phyloP scores from a whole-genome alignment of 2,888 invertebrate genomes.

The Trachelus tabidus region DNA sequence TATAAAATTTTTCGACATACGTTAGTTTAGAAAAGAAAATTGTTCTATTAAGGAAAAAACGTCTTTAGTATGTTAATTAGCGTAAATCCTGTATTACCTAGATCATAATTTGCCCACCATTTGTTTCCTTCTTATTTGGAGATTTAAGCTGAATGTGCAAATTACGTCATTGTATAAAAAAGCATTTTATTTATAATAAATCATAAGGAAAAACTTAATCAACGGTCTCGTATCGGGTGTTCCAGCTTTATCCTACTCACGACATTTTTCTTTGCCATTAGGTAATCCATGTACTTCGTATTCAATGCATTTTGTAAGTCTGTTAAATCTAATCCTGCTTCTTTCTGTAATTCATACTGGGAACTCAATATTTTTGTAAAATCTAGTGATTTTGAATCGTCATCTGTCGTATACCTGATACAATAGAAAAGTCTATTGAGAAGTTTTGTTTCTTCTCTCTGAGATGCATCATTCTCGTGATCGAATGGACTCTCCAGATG shows the following conservation, averaged over 20 bases:
- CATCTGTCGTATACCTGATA: constrained; percentile 8
- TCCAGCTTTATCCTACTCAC: constrained; percentile 9
- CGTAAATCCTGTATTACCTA: constrained; percentile 20
- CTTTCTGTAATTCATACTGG: constrained; percentile 32
- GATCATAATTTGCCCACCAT: constrained; percentile 14
- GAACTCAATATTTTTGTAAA: constrained; percentile 15
- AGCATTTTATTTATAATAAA: constrained; percentile 26
- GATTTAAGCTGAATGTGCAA: constrained; percentile 24
- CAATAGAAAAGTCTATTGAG: constrained; percentile 34
- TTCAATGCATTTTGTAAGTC: constrained; percentile 36
- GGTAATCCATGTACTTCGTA: constrained; percentile 40
- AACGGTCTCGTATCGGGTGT: neutral
- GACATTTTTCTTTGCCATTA: constrained; percentile 37
- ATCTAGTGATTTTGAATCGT: neutral
- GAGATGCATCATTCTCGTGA: constrained; percentile 68
- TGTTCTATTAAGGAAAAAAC: neutral
- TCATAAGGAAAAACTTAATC: constrained; percentile 8
- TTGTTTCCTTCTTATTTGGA: constrained; percentile 17
- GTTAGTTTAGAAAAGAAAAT: constrained; percentile 8
- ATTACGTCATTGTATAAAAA: constrained; percentile 23
- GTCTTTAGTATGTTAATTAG: constrained; percentile 15
- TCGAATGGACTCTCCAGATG: constrained; percentile 68
- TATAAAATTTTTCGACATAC: neutral
- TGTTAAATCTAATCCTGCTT: constrained; percentile 25
- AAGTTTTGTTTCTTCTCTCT: constrained; percentile 66